Evolutionary conservation across 1,140 invertebrate genomes (phyloP), one percentile per base, ranked within the genome.

Genomic region (Drosophila lini): DNA sequence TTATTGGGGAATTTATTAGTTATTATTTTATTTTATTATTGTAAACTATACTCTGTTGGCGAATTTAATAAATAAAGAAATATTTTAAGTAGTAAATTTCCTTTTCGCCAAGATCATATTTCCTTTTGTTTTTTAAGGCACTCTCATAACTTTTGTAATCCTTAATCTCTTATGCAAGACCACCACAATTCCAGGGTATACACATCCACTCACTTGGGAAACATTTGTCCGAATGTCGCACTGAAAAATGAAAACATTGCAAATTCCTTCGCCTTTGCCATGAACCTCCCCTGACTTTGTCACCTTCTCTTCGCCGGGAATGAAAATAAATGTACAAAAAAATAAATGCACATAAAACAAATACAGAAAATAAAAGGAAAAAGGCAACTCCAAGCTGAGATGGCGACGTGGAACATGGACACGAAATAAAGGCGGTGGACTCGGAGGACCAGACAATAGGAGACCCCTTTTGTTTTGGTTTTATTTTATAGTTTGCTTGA

Each of bases 211-310:
- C 15, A 57, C 13, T 61, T 25, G 7, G 22, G 3, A 25, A 59
- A 64, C 42, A 56, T 58, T 59, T 67, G 60, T 55, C 28, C 58
- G 65, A 80, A 77, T 80, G 81, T 80, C 73, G 73, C 70, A 47
- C 42, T 25, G 36, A 61, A 77, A 84, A 84, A 84, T 73, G 56
- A 83, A 84, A 80, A 74, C 71, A 84, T 84, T 62, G 71, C 71
- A 36, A 81, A 78, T 80, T 77, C 77, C 62, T 57, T 58, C 22
- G 76, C 57, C 58, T 61, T 64, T 53, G 71, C 47, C 59, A 31
- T 53, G 34, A 61, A 50, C 34, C 50, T 53, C 50, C 13, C 16
- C 32, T 22, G 50, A 53, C 50, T 53, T 34, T 53, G 32, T 32
- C 52, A 55, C 52, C 52, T 38, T 55, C 52, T 55, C 50, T 16